Evolutionary conservation across 2,888 invertebrate species (phyloP).

Genomic region (Pemphredon lugubris): DNA sequence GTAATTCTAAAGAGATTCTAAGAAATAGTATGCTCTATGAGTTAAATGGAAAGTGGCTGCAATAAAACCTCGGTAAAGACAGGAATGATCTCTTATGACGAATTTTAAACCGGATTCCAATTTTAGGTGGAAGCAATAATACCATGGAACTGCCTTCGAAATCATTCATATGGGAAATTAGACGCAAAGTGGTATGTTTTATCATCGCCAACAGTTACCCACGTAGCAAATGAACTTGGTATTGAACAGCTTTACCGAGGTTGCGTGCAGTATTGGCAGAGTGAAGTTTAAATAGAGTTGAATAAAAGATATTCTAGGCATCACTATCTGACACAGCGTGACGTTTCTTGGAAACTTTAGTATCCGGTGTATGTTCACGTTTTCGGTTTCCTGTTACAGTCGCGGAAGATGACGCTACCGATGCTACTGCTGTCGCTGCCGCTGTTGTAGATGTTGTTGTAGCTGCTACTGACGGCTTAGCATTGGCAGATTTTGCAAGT

Average conservation of each 20-base stretch:
- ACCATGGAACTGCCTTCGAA: too few species aligned
- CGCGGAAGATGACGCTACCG: slow-evolving; percentile 35
- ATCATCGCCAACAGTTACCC: background rate
- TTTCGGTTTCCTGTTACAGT: slow-evolving; percentile 66
- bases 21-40: slow-evolving; percentile 34
- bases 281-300: slow-evolving; percentile 32
- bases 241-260: slow-evolving; percentile 31
- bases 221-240: background rate
- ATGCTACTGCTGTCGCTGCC: slow-evolving; percentile 26
- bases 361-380: slow-evolving; percentile 72
- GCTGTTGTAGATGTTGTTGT: slow-evolving; percentile 43
- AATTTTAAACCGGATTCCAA: too few species aligned
- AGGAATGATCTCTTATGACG: background rate
- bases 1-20: slow-evolving; percentile 39
- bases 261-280: slow-evolving; percentile 25
- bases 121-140: too few species aligned
- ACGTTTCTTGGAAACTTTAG: slow-evolving; percentile 71
- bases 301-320: slow-evolving; percentile 59
- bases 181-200: too few species aligned
- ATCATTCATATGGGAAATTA: too few species aligned
- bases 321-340: slow-evolving; percentile 68
- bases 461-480: slow-evolving; percentile 22
- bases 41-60: slow-evolving; percentile 40
- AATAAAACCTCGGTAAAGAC: slow-evolving; percentile 30
- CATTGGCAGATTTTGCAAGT: slow-evolving; percentile 20